These are phyloP conservation scores for Callyntrura guangdongensis DNA, from an alignment of 2,888 invertebrate species.

Conservation along the genomic window DNA sequence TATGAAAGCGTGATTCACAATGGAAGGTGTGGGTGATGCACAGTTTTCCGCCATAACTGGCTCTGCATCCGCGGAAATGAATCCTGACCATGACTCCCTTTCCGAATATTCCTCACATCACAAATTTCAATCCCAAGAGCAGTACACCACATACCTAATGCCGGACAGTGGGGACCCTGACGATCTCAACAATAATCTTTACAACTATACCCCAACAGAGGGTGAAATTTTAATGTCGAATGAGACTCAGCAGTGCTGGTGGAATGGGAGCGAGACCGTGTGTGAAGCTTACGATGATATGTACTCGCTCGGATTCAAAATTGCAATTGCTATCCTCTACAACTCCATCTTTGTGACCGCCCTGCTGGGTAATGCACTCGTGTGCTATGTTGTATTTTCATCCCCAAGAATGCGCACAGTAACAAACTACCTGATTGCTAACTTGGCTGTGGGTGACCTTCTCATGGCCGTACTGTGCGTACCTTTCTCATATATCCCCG, in stretches of 20 bases:
- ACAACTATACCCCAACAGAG: too few relatives aligned
- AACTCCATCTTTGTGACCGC: slow-evolving; percentile 86
- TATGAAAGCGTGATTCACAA: background rate
- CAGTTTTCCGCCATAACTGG: slow-evolving; percentile 18
- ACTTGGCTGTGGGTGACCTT: slow-evolving; percentile 90
- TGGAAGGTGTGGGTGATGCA: slow-evolving; percentile 60
- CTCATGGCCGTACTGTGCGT: slow-evolving; percentile 96
- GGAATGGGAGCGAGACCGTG: background rate
- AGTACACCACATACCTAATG: slow-evolving; percentile 2
- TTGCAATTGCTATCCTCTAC: slow-evolving; percentile 86
- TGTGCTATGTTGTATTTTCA: slow-evolving; percentile 94
- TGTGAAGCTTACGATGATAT: slow-evolving; percentile 5
- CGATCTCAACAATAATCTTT: slow-evolving; percentile 10
- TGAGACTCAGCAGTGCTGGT: slow-evolving; percentile 25
- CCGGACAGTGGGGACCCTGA: background rate
- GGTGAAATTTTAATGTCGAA: slow-evolving; percentile 9
- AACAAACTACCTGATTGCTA: slow-evolving; percentile 96
- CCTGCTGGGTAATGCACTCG: slow-evolving; percentile 87
- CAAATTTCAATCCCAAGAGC: background rate
- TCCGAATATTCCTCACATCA: too few relatives aligned
- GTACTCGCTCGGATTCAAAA: slow-evolving; percentile 84
- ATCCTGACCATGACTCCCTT: slow-evolving; percentile 32
- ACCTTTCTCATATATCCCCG: slow-evolving; percentile 95
- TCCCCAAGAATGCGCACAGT: slow-evolving; percentile 96
- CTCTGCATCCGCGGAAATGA: slow-evolving; percentile 20